Evolutionary conservation across 92 coral and sea anemone species (phyloP), one percentile per base, ranked within the genome.

Genomic region (Virgularia gustaviana): DNA sequence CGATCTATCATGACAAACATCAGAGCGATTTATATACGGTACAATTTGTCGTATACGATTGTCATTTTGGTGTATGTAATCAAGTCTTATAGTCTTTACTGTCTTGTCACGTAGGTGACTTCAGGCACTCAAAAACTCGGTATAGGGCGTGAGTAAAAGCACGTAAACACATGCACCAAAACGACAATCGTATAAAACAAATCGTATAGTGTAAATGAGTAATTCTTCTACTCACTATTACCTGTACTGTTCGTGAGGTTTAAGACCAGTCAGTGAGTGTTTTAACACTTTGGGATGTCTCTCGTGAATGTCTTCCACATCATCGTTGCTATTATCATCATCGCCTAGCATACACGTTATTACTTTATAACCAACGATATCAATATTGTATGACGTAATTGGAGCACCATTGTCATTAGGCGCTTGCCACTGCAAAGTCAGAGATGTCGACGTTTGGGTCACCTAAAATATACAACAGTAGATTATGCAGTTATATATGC

Each of bases 231-330:
- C n/a, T n/a, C n/a, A n/a, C n/a, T n/a, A n/a, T 2, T 58, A 90
- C 98, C 96, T 89, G 86, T 92, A 92, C 18, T 79, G 49, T 10
- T 92, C 89, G 78, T 83, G 84, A 2, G 98, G 98, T 38, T 79
- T 81, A 43, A 92, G 80, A 37, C 82, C 90, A 0, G 76, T 66
- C 13, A 92, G 36, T 58, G 83, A 87, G 79, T 89, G 86, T 35
- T 89, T 88, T 76, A 89, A 22, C n/a, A 43, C 60, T 11, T 83
- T 85, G 3, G 15, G 65, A 35, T 81, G 83, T 0, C 63, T 70
- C 36, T 68, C 74, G 35, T 76, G 75, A 19, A 76, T 85, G 29
- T 59, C 57, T n/a, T 81, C 83, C 9, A 59, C 61, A 11, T 60
- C 65, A 35, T 83, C 83, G 49, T 35, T 28, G 31, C 53, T 57